phyloP scores from a whole-genome alignment of 2,888 invertebrate genomes.

The Drosophila testacea region DNA sequence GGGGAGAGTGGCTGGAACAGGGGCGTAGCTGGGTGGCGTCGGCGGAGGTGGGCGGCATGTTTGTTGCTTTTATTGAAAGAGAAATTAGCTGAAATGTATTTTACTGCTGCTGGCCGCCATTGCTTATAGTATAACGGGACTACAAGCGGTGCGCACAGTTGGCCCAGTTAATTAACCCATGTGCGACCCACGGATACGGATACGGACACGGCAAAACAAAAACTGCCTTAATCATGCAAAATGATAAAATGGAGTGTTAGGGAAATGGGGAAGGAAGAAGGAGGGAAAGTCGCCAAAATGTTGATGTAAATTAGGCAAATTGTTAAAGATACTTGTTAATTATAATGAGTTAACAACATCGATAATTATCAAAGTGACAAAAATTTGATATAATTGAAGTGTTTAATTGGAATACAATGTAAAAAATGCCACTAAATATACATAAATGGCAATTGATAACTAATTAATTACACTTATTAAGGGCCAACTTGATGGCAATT shows the following conservation, averaged over 20 bases:
- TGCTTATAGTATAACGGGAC: constrained; percentile 37
- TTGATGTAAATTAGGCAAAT: no score
- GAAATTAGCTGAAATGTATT: constrained; percentile 77
- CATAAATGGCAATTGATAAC: not conserved
- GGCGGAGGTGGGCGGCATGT: constrained; percentile 28
- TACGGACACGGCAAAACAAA: not conserved
- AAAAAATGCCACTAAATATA: no score
- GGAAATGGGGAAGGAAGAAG: no score
- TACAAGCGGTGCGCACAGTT: constrained; percentile 62
- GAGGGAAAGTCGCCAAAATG: no score
- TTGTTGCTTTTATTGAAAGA: constrained; percentile 71
- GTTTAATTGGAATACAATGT: no score
- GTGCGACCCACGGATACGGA: constrained; percentile 23
- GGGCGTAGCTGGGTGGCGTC: not conserved
- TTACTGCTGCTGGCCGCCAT: constrained; percentile 50
- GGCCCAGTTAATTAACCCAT: constrained; percentile 74
- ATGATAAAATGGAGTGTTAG: no score
- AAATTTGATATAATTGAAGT: no score
- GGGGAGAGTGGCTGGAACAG: not conserved
- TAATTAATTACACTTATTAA: not conserved
- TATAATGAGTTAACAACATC: no score
- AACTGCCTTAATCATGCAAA: no score
- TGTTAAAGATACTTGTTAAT: no score
- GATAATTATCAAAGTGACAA: no score
- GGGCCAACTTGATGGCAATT: not conserved